Percentiles rank a stretch among this genome's conserved stretches.
Conservation (phyloP, 1,140 invertebrate genomes). For the Paracyclopina nana region DNA sequence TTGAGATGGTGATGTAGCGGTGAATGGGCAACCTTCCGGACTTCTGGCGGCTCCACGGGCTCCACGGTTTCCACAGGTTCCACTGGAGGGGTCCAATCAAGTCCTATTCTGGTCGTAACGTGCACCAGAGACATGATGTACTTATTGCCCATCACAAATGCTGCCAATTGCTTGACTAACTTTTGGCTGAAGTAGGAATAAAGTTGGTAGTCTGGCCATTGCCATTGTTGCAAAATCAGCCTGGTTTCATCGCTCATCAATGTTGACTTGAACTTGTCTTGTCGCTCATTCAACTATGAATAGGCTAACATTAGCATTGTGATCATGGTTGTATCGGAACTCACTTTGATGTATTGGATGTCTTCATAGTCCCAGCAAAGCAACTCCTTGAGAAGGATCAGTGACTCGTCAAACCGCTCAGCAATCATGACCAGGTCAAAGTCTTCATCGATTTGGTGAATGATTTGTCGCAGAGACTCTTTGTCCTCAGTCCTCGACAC, state of each 20-base stretch:
- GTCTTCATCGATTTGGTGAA: conserved; percentile 24
- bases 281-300: conserved; percentile 24
- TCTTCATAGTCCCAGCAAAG: conserved; percentile 32
- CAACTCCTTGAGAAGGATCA: conserved; percentile 29
- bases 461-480: conserved; percentile 14
- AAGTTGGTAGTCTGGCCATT: conserved; percentile 17
- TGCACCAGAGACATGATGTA: too few species aligned
- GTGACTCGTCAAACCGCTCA: conserved; percentile 34
- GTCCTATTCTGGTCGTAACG: too few species aligned
- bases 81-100: too few species aligned
- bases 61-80: too few species aligned
- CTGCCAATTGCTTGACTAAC: too few species aligned
- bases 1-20: too few species aligned
- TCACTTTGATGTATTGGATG: too few species aligned
- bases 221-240: conserved; percentile 17
- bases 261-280: conserved; percentile 6
- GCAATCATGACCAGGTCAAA: conserved; percentile 33
- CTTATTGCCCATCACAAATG: too few species aligned
- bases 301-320: too few species aligned
- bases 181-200: conserved; percentile 20
- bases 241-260: conserved; percentile 10
- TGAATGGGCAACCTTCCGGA: too few species aligned
- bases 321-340: too few species aligned
- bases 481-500: neutral
- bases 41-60: too few species aligned